Conservation (phyloP, 2,888 invertebrate genomes). For the Euplexia lucipara region DNA sequence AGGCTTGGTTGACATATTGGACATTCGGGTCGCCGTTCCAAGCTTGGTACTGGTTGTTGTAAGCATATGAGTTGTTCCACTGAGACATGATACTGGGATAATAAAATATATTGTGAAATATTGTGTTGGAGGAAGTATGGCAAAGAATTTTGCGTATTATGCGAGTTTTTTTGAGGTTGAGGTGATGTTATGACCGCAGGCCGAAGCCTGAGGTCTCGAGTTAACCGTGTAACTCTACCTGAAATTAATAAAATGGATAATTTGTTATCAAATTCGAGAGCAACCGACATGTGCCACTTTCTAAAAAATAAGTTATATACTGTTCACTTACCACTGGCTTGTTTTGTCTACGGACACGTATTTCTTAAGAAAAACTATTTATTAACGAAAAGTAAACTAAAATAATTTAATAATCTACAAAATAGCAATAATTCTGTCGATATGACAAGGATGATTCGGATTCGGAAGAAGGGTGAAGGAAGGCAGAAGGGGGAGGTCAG, state of each 20-base stretch:
- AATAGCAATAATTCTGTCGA: conserved; percentile 76
- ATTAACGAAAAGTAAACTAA: conserved; percentile 81
- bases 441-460: conserved; percentile 84
- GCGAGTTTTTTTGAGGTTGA: conserved; percentile 60
- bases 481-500: conserved; percentile 60
- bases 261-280: conserved; percentile 68
- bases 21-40: conserved; percentile 82
- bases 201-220: conserved; percentile 85
- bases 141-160: conserved; percentile 62
- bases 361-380: conserved; percentile 72
- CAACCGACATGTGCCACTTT: conserved; percentile 79
- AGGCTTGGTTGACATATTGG: conserved; percentile 81
- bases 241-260: conserved; percentile 68
- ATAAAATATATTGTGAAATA: conserved; percentile 73
- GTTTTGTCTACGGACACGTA: conserved; percentile 67
- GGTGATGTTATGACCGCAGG: conserved; percentile 79
- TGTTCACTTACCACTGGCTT: conserved; percentile 77
- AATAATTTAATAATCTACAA: conserved; percentile 84
- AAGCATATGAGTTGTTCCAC: conserved; percentile 86
- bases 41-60: conserved; percentile 83
- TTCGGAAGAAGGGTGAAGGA: conserved; percentile 71
- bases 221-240: conserved; percentile 70
- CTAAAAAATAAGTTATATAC: conserved; percentile 40
- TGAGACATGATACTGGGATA: conserved; percentile 81
- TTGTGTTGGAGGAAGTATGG: conserved; percentile 55